Conservation (phyloP, 2,797 vertebrate species). For the Novumbra hubbsi region DNA sequence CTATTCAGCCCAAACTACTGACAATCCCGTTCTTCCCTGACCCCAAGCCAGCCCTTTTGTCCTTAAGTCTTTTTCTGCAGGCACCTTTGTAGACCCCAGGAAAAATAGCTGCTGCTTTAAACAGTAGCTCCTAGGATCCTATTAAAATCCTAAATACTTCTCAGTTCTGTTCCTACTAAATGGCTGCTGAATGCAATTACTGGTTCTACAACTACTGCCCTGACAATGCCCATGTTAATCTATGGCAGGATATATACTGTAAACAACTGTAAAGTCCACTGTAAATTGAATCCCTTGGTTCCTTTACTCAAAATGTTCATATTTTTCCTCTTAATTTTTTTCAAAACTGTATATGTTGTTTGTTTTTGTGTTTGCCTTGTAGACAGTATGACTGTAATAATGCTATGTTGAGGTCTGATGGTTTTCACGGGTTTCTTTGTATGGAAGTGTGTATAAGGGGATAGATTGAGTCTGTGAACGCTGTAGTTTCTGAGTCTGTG, state of each 20-base stretch:
- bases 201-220: constrained; percentile 20
- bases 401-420: constrained; percentile 21
- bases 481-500: too few species aligned
- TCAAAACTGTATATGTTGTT: background rate
- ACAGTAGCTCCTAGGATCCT: too few species aligned
- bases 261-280: constrained; percentile 53
- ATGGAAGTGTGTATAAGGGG: background rate
- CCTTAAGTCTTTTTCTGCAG: constrained; percentile 29
- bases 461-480: background rate
- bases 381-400: background rate
- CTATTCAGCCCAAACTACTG: constrained; percentile 76
- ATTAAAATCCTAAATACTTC: background rate
- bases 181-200: constrained; percentile 34
- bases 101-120: too few species aligned
- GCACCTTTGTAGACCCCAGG: constrained; percentile 9
- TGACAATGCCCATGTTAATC: constrained; percentile 16
- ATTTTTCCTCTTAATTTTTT: too few species aligned
- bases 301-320: too few species aligned
- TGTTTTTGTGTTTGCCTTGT: constrained; percentile 24
- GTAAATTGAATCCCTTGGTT: too few species aligned
- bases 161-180: constrained; percentile 38
- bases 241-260: constrained; percentile 32
- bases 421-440: constrained; percentile 24
- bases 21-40: constrained; percentile 51
- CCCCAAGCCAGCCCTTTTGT: constrained; percentile 53